These are phyloP conservation scores for Drosophila prosaltans DNA, from an alignment of 1,140 invertebrate genomes.

Conservation along the genomic window DNA sequence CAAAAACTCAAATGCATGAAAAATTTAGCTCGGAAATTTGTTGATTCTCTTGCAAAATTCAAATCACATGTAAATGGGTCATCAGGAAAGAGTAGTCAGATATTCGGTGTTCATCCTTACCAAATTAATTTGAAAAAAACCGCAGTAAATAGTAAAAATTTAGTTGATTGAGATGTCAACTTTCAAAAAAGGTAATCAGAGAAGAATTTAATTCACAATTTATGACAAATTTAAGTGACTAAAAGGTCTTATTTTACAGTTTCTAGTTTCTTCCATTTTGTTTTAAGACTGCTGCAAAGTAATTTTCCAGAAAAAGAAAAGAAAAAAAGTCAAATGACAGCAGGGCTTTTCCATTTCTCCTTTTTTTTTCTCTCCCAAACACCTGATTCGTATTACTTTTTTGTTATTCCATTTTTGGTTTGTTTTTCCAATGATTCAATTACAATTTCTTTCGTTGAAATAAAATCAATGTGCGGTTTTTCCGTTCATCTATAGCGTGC, in stretches of 20 bases:
- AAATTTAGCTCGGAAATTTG: neutral
- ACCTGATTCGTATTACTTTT: constrained; percentile 29
- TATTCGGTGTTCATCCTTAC: too few species aligned
- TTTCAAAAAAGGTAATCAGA: too few species aligned
- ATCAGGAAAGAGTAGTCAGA: too few species aligned
- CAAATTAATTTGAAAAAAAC: too few species aligned
- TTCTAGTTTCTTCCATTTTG: too few species aligned
- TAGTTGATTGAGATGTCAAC: too few species aligned
- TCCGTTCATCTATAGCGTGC: constrained; percentile 34
- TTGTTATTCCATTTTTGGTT: constrained; percentile 35
- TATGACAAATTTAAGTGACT: neutral
- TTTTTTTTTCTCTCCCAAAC: constrained; percentile 32
- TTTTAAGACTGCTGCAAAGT: neutral
- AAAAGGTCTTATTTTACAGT: too few species aligned
- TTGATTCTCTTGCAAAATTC: neutral
- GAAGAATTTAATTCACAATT: neutral
- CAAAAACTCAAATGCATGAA: constrained; percentile 10
- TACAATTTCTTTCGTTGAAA: constrained; percentile 50
- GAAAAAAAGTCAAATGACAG: neutral
- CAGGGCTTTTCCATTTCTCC: constrained; percentile 25
- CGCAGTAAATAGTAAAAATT: too few species aligned
- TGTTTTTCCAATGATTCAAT: constrained; percentile 74
- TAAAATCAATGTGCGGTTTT: constrained; percentile 63
- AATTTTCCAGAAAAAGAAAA: too few species aligned
- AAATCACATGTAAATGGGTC: too few species aligned